phyloP scores from a whole-genome alignment of 2,888 invertebrate species.

The Panopea generosa region DNA sequence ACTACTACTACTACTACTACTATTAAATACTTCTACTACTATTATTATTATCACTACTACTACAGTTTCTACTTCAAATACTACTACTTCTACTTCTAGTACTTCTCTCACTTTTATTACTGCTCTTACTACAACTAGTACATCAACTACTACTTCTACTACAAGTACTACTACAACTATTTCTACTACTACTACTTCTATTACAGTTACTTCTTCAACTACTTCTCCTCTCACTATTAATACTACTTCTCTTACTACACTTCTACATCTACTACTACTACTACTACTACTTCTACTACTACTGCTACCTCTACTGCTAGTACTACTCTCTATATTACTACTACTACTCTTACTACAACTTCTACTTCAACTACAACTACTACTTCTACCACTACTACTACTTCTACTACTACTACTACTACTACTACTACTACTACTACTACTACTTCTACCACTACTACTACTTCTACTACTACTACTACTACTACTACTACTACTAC shows the following conservation, averaged over 20 bases:
- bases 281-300: too few species aligned
- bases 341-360: slow-evolving; percentile 22
- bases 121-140: not conserved
- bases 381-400: slow-evolving; percentile 37
- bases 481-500: slow-evolving; percentile 35
- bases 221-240: not conserved
- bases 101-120: too few species aligned
- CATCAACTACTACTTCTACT: slow-evolving; percentile 1
- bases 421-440: slow-evolving; percentile 36
- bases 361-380: too few species aligned
- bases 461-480: slow-evolving; percentile 24
- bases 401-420: slow-evolving; percentile 30
- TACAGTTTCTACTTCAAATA: too few species aligned
- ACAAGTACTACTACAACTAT: not conserved
- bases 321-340: not conserved
- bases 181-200: too few species aligned
- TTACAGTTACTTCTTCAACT: not conserved
- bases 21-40: too few species aligned
- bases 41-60: too few species aligned
- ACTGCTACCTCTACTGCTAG: not conserved
- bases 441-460: slow-evolving; percentile 35
- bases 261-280: not conserved
- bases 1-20: too few species aligned
- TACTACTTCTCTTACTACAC: not conserved
- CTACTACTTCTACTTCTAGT: too few species aligned